Conservation (phyloP, 2,113 vertebrate species). For the Misgurnus mizolepis region DNA sequence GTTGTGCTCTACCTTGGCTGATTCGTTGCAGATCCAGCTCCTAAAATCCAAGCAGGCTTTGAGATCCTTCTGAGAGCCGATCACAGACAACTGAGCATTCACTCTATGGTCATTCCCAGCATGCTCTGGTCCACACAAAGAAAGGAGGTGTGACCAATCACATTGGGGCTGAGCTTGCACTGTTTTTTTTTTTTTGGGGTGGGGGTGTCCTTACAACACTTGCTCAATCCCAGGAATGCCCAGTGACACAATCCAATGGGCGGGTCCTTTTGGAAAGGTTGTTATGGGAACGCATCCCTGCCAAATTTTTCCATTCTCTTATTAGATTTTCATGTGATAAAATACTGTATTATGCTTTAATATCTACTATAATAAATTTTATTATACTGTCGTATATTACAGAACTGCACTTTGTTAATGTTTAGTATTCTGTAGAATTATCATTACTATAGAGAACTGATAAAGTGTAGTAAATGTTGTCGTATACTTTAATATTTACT, state of each 20-base stretch:
- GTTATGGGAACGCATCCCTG: conserved; percentile 87
- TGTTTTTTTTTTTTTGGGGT: conserved; percentile 54
- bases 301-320: conserved; percentile 5
- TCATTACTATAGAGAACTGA: too few species aligned
- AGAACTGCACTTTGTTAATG: too few species aligned
- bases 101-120: conserved; percentile 87
- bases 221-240: conserved; percentile 71
- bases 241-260: conserved; percentile 81
- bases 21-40: conserved; percentile 73
- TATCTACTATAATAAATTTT: too few species aligned
- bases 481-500: too few species aligned
- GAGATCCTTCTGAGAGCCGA: conserved; percentile 67
- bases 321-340: too few species aligned
- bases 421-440: too few species aligned
- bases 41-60: conserved; percentile 70
- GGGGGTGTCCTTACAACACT: conserved; percentile 25
- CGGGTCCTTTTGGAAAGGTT: conserved; percentile 78
- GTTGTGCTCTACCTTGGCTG: conserved; percentile 73
- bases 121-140: conserved; percentile 88
- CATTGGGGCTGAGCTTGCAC: conserved; percentile 77
- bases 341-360: too few species aligned
- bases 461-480: too few species aligned
- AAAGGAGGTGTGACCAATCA: conserved; percentile 96
- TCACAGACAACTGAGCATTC: conserved; percentile 86
- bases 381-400: too few species aligned